Conservation (phyloP, 2,888 invertebrate species). For the Scaptomyza polygonia region DNA sequence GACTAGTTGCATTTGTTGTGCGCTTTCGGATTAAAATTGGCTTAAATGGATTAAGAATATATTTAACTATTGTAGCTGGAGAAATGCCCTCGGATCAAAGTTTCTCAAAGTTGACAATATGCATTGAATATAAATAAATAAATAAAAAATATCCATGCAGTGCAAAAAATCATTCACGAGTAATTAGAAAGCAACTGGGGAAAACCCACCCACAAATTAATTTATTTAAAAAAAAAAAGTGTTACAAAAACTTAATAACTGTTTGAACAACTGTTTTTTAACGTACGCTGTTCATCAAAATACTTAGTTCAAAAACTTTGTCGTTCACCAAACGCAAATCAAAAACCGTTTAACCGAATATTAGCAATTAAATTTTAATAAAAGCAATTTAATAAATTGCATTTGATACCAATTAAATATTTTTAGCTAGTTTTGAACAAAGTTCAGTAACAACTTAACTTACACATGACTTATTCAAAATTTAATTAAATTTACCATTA, state of each 20-base stretch:
- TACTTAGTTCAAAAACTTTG: background rate
- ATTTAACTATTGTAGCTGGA: too few relatives aligned
- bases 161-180: background rate
- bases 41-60: background rate
- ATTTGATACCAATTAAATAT: background rate
- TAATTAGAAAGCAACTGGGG: background rate
- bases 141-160: background rate
- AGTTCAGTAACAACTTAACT: background rate
- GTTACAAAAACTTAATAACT: too few relatives aligned
- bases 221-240: background rate
- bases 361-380: background rate
- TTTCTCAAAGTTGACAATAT: background rate
- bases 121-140: background rate
- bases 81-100: too few relatives aligned
- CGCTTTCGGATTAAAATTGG: background rate
- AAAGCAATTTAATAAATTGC: background rate
- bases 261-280: background rate
- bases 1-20: slow-evolving; percentile 36
- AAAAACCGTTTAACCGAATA: background rate
- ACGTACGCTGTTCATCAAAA: background rate
- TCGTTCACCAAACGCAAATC: background rate
- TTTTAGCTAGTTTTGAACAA: background rate
- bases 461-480: background rate
- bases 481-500: background rate
- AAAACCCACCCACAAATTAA: background rate